Percentiles rank a stretch among this genome's conserved stretches.
Conservation (phyloP, 2,888 invertebrate species). For the Fragum whitleyi region DNA sequence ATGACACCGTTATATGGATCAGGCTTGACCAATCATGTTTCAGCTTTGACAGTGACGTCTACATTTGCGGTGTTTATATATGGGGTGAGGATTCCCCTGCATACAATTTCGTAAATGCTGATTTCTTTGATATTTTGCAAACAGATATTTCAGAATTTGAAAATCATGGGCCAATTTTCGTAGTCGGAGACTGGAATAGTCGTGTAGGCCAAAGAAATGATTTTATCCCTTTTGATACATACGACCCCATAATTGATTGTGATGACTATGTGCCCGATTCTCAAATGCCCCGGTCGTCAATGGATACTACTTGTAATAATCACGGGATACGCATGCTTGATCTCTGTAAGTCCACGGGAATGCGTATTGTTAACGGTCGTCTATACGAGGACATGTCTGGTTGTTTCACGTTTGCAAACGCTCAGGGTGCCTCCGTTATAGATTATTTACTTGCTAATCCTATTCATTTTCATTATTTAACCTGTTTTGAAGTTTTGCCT, state of each 20-base stretch:
- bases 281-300: conserved; percentile 5
- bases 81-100: conserved; percentile 49
- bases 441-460: background rate
- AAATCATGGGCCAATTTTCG: background rate
- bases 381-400: background rate
- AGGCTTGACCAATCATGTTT: conserved; percentile 39
- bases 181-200: conserved; percentile 15
- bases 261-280: conserved; percentile 16
- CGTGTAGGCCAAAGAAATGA: conserved; percentile 14
- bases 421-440: background rate
- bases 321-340: background rate
- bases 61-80: conserved; percentile 42
- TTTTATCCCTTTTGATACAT: conserved; percentile 14
- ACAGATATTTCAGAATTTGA: conserved; percentile 30
- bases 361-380: conserved; percentile 6
- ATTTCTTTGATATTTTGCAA: conserved; percentile 39
- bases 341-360: background rate
- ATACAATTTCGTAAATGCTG: conserved; percentile 32
- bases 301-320: background rate
- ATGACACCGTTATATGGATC: conserved; percentile 46
- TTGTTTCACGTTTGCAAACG: background rate
- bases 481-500: background rate
- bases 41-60: conserved; percentile 35
- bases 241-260: background rate
- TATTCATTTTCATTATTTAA: background rate